Evolutionary conservation across 2,888 invertebrate species (phyloP).

Genomic region (Yponomeuta cagnagella): DNA sequence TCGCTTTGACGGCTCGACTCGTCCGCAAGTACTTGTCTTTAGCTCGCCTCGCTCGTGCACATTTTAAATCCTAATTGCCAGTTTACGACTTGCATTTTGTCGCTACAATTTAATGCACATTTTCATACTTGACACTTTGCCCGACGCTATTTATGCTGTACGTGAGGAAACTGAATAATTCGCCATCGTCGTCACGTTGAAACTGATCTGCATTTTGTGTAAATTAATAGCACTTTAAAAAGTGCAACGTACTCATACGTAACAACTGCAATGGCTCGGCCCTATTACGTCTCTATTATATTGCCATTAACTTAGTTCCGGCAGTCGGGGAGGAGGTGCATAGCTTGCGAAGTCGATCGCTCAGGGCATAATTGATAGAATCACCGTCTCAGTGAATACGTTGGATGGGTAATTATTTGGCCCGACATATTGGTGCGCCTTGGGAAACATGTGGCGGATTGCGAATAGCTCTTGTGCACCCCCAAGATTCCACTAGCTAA

Average conservation of each 20-base stretch:
- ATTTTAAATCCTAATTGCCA: constrained; percentile 59
- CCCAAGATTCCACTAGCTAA: neutral
- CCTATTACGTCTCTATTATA: constrained; percentile 16
- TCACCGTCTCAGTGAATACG: constrained; percentile 30
- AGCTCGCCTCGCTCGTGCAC: constrained; percentile 31
- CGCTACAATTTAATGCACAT: constrained; percentile 11
- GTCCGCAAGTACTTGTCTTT: constrained; percentile 40
- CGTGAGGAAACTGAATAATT: neutral
- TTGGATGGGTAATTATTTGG: constrained; percentile 34
- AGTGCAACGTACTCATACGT: constrained; percentile 8
- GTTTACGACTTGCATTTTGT: constrained; percentile 37
- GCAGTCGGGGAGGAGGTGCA: constrained; percentile 3
- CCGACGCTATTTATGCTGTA: constrained; percentile 4
- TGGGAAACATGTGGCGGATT: constrained; percentile 19
- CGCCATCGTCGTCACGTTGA: neutral
- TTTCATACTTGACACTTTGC: constrained; percentile 11
- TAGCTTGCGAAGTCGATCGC: constrained; percentile 13
- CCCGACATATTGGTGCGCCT: constrained; percentile 28
- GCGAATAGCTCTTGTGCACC: neutral
- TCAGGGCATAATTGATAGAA: constrained; percentile 32
- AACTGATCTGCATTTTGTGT: constrained; percentile 5
- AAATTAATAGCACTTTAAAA: neutral
- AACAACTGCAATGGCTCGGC: constrained; percentile 13
- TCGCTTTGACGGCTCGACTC: constrained; percentile 60
- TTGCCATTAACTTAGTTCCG: constrained; percentile 13